Evolutionary conservation across 2,797 vertebrate genomes (phyloP), one percentile per base, ranked within the genome.

Genomic region (Acanthopagrus latus): DNA sequence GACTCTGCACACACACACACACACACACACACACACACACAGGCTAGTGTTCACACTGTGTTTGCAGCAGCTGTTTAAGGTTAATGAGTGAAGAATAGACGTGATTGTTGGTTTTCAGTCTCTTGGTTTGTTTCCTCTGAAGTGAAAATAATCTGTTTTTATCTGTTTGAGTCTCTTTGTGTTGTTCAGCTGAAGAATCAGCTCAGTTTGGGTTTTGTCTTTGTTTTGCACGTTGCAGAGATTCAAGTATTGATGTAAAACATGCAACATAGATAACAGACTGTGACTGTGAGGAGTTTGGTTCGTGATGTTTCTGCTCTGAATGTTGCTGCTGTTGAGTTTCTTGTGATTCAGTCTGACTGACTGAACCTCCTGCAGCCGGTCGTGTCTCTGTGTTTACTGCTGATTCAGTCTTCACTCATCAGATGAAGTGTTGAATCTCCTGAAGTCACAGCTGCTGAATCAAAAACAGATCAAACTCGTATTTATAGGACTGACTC

Each of bases 1-100:
- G 72, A 50, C 57, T 9, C 47, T 20, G 48, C 78, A 68, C 38
- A 7, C 76, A 41, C 82, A 5, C 71, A 74, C 43, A 48, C 3
- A 56, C 51, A 64, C 69, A 54, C 80, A 75, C 58, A 57, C 29
- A 44, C 68, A 59, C 76, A 56, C 54, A 33, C 74, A 64, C 72
- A 62, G 58, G 13, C 25, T 7, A 7, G 29, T 33, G 41, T 7
- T 43, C 43, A 16, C 10, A 10, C 2, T 10, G 17, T 25, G 33
- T 44, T 33, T 60, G 56, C 63, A 59, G 44, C 3, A 7, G 3
- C 20, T 17, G 5, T 60, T 18, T 1, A 20, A 41, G 21, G 8
- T 44, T 11, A 3, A 43, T 20, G 0, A 7, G 38, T 47, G 14
- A 5, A 52, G 29, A 18, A 5, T 0, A 21, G 2, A 3, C 11